Evolutionary conservation across 2,888 invertebrate genomes (phyloP).

Genomic region (Nomada fucata): DNA sequence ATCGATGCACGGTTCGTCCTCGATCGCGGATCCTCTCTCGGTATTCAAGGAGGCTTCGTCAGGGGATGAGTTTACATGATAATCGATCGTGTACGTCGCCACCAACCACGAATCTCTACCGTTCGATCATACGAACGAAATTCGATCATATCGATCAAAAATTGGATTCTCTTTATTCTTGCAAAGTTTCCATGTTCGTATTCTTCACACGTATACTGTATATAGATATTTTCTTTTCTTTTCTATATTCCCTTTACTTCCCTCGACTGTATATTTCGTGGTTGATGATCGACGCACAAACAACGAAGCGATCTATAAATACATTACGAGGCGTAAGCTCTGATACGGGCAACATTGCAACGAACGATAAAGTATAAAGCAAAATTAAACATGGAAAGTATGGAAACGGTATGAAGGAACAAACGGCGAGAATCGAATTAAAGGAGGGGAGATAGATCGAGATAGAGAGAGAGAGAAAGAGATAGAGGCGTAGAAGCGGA

Average conservation of each 20-base stretch:
- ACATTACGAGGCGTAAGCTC: slow-evolving; percentile 84
- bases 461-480: not conserved
- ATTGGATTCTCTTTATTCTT: too few species aligned
- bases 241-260: not conserved
- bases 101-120: slow-evolving; percentile 52
- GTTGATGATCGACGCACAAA: slow-evolving; percentile 56
- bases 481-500: not conserved
- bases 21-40: slow-evolving; percentile 53
- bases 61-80: slow-evolving; percentile 54
- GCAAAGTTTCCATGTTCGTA: not conserved
- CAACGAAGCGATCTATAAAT: slow-evolving; percentile 83
- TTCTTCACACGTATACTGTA: too few species aligned
- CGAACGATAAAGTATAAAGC: slow-evolving; percentile 79
- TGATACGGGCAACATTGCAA: slow-evolving; percentile 80
- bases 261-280: slow-evolving; percentile 41
- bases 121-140: too few species aligned
- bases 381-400: slow-evolving; percentile 63
- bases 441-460: not conserved
- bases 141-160: too few species aligned
- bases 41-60: slow-evolving; percentile 51
- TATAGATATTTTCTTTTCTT: too few species aligned
- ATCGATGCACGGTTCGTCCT: slow-evolving; percentile 29
- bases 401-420: slow-evolving; percentile 7
- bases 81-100: slow-evolving; percentile 55
- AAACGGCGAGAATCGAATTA: slow-evolving; percentile 8